These are phyloP conservation scores for Platyscapa corneri DNA, from an alignment of 1,140 invertebrate genomes.

Conservation along the genomic window DNA sequence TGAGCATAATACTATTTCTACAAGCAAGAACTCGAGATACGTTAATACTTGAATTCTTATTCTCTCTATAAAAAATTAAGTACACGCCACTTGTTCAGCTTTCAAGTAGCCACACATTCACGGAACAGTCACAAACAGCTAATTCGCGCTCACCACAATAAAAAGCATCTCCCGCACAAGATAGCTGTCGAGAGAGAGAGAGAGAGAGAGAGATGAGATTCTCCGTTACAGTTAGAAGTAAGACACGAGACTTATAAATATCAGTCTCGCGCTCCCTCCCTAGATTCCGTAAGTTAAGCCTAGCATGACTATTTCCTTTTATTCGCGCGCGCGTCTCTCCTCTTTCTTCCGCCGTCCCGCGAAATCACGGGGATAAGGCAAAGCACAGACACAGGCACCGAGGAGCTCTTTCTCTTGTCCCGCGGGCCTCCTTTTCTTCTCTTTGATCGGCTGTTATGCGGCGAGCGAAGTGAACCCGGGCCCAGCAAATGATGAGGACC, in stretches of 20 bases:
- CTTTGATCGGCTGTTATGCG: neutral
- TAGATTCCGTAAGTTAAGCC: conserved; percentile 61
- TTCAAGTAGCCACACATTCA: neutral
- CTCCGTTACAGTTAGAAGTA: conserved; percentile 40
- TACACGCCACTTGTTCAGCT: neutral
- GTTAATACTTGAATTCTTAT: neutral
- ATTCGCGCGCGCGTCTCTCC: conserved; percentile 33
- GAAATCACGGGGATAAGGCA: conserved; percentile 6
- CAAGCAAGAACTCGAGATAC: neutral
- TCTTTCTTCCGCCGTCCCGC: conserved; percentile 22
- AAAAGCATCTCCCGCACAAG: conserved; percentile 12
- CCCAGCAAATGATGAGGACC: too few species aligned
- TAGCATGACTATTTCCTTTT: conserved; percentile 60
- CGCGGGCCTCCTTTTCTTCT: neutral
- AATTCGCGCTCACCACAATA: conserved; percentile 26
- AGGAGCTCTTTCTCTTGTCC: neutral
- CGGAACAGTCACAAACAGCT: conserved; percentile 25
- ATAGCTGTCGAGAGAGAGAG: neutral
- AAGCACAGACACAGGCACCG: neutral
- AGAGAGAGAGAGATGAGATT: too few species aligned
- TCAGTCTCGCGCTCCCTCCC: neutral
- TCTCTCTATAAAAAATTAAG: neutral
- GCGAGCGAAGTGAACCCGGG: too few species aligned
- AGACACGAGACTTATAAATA: conserved; percentile 44
- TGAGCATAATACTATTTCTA: neutral